Base-by-base conservation (phyloP, 1,140 invertebrate genomes). In the Drosophila busckii region DNA sequence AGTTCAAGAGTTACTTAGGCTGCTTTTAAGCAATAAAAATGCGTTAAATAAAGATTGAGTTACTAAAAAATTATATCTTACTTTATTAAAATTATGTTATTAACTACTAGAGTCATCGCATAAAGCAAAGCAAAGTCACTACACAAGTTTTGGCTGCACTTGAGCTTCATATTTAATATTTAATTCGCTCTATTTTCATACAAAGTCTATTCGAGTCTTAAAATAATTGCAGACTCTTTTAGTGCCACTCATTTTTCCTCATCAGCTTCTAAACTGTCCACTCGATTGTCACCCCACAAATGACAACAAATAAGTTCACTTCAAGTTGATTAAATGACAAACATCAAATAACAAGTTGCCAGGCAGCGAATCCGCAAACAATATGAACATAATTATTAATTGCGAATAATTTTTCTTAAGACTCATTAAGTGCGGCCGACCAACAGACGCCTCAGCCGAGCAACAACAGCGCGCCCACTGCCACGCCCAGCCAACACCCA, bases 341-440 rank as follows among this genome's bases (percentile, higher is more conserved):
- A 76, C 70, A 75, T 75, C 66, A 75, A 76, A 76, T 76, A 66
- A 76, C 65, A 76, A 76, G 48, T 64, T 28, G 15, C 40, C 41
- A 28, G 17, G 2, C 52, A 16, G 13, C 26, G 20, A 9, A 17
- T 12, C 70, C 44, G 22, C 61, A 61, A 65, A 78, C 67, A 82
- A 82, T 82, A 82, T 82, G 65, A 82, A 53, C 58, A 67, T 73
- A 82, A 82, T 82, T 82, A 82, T 82, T 82, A 82, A 82, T 82
- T 82, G 65, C 75, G 37, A 82, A 82, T 82, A 66, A 82, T 82
- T 82, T 82, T 82, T 82, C 75, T 82, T 73, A 66, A 73, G 75
- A 49, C 75, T 82, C 75, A 82, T 82, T 82, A 82, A 82, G 60
- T 73, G 56, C 65, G 61, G 50, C 69, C 61, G 65, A 48, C 70